Evolutionary conservation across 2,113 vertebrate species (phyloP).

Genomic region (Siphamia tubifer): DNA sequence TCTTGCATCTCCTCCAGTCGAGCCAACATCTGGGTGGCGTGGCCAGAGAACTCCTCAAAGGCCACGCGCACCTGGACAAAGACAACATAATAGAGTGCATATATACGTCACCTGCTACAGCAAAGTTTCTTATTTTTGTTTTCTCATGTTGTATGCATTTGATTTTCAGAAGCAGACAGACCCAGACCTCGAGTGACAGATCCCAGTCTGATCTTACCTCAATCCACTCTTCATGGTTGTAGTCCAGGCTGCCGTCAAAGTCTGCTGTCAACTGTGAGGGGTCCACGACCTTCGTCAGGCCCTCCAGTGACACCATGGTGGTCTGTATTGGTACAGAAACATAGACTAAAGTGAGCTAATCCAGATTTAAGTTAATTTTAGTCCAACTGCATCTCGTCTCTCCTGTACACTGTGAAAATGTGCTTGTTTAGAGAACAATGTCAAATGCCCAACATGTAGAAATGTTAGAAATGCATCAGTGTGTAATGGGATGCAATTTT

Average conservation of each 20-base stretch:
- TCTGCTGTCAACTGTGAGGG: constrained; percentile 96
- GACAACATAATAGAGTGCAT: background rate
- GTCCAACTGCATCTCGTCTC: constrained; percentile 7
- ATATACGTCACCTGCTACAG: background rate
- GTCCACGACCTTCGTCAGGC: constrained; percentile 98
- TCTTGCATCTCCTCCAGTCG: constrained; percentile 97
- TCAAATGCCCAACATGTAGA: background rate
- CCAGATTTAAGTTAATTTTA: background rate
- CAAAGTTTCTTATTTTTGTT: too few relatives aligned
- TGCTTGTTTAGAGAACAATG: background rate
- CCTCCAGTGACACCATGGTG: constrained; percentile 98
- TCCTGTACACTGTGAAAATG: background rate
- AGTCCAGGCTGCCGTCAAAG: constrained; percentile 97
- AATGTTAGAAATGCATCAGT: background rate
- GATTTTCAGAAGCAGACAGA: too few relatives aligned
- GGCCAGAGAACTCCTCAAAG: constrained; percentile 97
- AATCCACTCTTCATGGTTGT: constrained; percentile 99
- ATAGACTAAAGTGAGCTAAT: background rate
- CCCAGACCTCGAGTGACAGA: background rate
- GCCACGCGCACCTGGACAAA: constrained; percentile 87
- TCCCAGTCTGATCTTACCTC: constrained; percentile 69
- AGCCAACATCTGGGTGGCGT: constrained; percentile 93
- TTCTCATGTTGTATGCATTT: background rate
- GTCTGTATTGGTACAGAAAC: constrained; percentile 79
- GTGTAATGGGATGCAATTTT: background rate